Percentiles rank a stretch among this genome's conserved stretches.
Conservation (phyloP, 2,113 vertebrate species). For the Austrofundulus limnaeus region DNA sequence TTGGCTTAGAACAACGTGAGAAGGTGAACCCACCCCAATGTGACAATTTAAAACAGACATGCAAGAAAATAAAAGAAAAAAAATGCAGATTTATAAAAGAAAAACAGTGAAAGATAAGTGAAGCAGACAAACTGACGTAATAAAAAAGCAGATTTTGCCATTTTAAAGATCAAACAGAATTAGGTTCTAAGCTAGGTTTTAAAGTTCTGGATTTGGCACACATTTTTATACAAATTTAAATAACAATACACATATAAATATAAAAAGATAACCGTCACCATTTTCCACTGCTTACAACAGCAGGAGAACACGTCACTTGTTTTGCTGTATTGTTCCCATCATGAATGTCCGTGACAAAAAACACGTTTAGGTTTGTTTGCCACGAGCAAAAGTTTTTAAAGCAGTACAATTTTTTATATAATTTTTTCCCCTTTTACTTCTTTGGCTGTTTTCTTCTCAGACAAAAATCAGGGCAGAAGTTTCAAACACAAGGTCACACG, state of each 20-base stretch:
- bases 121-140: slow-evolving; percentile 1
- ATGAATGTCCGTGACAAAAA: slow-evolving; percentile 49
- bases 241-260: slow-evolving; percentile 53
- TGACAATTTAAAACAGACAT: slow-evolving; percentile 32
- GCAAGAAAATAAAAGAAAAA: background rate
- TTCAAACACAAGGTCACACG: slow-evolving; percentile 22
- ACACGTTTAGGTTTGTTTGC: slow-evolving; percentile 5
- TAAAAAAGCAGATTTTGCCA: slow-evolving; percentile 10
- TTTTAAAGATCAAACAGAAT: slow-evolving; percentile 30
- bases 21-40: slow-evolving; percentile 48
- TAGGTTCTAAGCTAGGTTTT: slow-evolving; percentile 1
- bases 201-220: slow-evolving; percentile 23
- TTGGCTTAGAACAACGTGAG: slow-evolving; percentile 27
- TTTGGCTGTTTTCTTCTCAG: slow-evolving; percentile 23
- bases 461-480: slow-evolving; percentile 14
- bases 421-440: slow-evolving; percentile 12
- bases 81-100: no score
- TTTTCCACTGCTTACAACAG: slow-evolving; percentile 78
- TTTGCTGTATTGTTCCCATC: slow-evolving; percentile 31
- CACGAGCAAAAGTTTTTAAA: slow-evolving; percentile 37
- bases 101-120: slow-evolving; percentile 5
- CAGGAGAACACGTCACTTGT: slow-evolving; percentile 58
- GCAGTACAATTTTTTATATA: no score
- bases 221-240: slow-evolving; percentile 53
- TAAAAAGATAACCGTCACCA: slow-evolving; percentile 66